Base-by-base conservation (phyloP, 2,797 vertebrate genomes). In the Sciurus vulgaris region DNA sequence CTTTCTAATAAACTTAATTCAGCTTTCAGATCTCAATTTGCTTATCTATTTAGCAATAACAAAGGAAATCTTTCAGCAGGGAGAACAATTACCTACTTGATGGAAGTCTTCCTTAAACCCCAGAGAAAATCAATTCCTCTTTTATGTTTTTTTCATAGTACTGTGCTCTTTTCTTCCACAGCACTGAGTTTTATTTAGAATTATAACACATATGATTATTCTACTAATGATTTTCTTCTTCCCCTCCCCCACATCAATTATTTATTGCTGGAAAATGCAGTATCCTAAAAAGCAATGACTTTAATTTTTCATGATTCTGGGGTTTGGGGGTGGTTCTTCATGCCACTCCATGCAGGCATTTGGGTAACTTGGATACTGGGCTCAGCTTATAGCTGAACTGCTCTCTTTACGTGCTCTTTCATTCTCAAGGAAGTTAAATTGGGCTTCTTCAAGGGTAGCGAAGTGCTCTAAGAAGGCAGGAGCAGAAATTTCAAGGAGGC, bases 41-140 rank as follows among this genome's bases (percentile, higher is more conserved):
- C 47, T 88, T 84, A 78, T 89, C 65, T 89, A 63, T 76, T 86
- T 63, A 93, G 65, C 4, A 56, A 63, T 84, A 89, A 81, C 49
- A 86, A 88, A 91, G 91, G 14, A 9, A 28, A 89, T 51, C 26
- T 95, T 85, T 59, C 56, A 67, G 33, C 12, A 82, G 28, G 14
- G 3, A 28, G n/a, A 91, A 15, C 47, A 91, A 86, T 86, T 82
- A n/a, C 2, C 24, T 3, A 0, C 7, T 61, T 72, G 18, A 18
- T 28, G 1, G 41, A 87, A 93, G 18, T 7, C 51, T 70, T 59
- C 12, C 13, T 3, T 78, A 47, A 44, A 61, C 24, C 11, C 41
- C 7, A 73, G 35, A 78, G 4, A 82, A 41, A 72, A 59, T 70
- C 49, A 51, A 49, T 47, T 78, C 18, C 49, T 72, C 86, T 35